Conservation (phyloP, 2,113 vertebrate species). For the Pluvialis apricaria region DNA sequence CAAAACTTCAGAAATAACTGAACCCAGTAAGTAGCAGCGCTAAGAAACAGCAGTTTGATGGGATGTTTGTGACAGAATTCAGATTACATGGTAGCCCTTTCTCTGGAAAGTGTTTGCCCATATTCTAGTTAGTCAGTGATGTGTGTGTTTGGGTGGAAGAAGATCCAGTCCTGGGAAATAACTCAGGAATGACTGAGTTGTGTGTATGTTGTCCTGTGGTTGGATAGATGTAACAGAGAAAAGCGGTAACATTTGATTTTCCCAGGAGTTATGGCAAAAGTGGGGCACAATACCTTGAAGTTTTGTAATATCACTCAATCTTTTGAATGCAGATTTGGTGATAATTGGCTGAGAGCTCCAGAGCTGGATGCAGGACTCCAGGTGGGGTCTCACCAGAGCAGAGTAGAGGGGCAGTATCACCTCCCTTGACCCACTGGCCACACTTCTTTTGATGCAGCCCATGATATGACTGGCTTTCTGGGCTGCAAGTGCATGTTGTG, state of each 20-base stretch:
- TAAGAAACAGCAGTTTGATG: background rate
- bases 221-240: background rate
- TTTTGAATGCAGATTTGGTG: no score
- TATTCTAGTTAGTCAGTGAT: background rate
- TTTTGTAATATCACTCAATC: no score
- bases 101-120: background rate
- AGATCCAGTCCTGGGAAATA: background rate
- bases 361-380: background rate
- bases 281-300: no score
- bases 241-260: background rate
- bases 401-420: background rate
- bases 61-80: background rate
- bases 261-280: background rate
- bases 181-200: background rate
- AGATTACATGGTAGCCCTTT: fast-evolving
- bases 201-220: background rate
- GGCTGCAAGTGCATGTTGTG: background rate
- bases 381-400: background rate
- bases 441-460: background rate
- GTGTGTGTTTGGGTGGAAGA: background rate
- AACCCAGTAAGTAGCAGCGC: background rate
- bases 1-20: background rate
- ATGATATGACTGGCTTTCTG: background rate
- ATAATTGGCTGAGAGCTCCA: background rate
- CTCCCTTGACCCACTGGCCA: background rate